Conservation (phyloP, 2,888 invertebrate genomes). For the Harpagoxenus sublaevis region DNA sequence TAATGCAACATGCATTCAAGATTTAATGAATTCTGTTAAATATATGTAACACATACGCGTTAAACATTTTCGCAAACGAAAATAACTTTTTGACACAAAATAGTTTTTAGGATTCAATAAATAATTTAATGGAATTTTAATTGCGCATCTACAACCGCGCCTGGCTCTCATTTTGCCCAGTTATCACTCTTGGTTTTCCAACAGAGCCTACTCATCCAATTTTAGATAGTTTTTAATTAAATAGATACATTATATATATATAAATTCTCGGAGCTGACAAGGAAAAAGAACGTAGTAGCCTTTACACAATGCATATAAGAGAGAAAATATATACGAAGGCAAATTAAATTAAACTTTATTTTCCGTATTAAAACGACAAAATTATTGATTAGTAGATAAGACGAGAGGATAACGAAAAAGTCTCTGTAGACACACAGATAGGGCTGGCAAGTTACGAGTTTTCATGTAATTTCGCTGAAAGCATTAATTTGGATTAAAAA, state of each 20-base stretch:
- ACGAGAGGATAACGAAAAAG: constrained; percentile 51
- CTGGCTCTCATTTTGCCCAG: no score
- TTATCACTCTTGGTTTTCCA: no score
- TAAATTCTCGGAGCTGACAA: background rate
- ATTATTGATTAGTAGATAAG: constrained; percentile 68
- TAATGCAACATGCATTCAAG: constrained; percentile 26
- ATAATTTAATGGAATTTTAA: no score
- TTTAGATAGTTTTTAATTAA: background rate
- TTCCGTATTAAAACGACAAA: constrained; percentile 27
- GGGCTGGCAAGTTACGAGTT: constrained; percentile 77
- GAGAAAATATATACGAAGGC: background rate
- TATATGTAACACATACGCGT: constrained; percentile 6
- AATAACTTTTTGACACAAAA: constrained; percentile 30
- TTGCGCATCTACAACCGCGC: no score
- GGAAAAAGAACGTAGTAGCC: background rate
- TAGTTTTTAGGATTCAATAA: background rate
- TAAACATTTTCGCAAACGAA: constrained; percentile 19
- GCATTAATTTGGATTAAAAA: constrained; percentile 85
- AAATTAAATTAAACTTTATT: background rate
- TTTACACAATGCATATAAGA: background rate
- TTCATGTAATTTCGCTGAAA: constrained; percentile 83
- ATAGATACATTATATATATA: background rate
- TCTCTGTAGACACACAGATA: constrained; percentile 67
- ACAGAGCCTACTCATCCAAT: no score
- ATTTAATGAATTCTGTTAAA: constrained; percentile 44